Percentiles rank a stretch among this genome's conserved stretches.
These are phyloP conservation scores for Mustelus asterias DNA, from an alignment of 2,113 vertebrate species.

Conservation along the genomic window DNA sequence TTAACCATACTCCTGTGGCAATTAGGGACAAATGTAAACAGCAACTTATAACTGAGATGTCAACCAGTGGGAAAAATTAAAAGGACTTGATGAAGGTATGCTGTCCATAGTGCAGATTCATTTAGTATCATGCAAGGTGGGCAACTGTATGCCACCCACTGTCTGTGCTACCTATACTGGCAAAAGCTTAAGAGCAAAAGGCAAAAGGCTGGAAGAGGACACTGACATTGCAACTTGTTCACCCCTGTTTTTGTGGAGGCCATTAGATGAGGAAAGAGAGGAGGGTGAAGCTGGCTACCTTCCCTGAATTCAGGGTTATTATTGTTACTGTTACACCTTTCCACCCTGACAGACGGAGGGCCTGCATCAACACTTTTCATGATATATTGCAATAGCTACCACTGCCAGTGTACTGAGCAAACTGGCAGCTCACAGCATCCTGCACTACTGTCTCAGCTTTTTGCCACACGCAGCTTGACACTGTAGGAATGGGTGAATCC, in stretches of 20 bases:
- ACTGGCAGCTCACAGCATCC: not conserved
- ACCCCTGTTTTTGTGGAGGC: not conserved
- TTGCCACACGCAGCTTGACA: not conserved
- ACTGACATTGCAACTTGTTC: not conserved
- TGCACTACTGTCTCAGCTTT: not conserved
- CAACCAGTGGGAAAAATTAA: not conserved
- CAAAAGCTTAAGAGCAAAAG: not conserved
- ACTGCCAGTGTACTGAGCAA: not conserved
- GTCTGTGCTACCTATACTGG: not conserved
- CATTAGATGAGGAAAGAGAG: not conserved
- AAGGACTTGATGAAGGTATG: not conserved
- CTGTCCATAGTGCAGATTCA: not conserved
- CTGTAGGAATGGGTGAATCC: not conserved
- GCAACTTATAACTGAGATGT: not conserved
- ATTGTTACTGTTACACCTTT: not conserved
- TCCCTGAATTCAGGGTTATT: not conserved
- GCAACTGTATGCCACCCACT: not conserved
- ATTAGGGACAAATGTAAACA: not conserved
- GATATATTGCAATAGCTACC: not conserved
- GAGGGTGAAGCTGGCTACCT: not conserved
- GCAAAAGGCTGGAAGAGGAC: not conserved
- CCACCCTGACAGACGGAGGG: not conserved
- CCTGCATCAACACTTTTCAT: not conserved
- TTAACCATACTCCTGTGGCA: not conserved
- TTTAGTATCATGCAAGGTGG: not conserved